A percentile compares a stretch with the other conserved stretches of the same genome.
Conservation (phyloP, 1,140 invertebrate genomes). For the Philopotamus ludificatus region DNA sequence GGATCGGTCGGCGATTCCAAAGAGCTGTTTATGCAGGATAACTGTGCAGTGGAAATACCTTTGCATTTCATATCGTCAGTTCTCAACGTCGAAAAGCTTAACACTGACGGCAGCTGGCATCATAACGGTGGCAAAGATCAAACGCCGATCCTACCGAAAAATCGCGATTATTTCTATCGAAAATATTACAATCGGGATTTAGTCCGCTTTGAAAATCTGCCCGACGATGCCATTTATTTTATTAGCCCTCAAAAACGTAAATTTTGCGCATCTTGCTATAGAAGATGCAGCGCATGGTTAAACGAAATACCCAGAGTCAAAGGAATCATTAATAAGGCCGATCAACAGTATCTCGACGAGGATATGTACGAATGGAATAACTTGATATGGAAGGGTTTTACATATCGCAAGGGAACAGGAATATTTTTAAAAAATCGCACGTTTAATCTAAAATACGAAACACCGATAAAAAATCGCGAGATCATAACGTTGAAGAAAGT, state of each 20-base stretch:
- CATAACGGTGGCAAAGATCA: not conserved
- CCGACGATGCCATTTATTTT: not conserved
- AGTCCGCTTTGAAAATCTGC: not conserved
- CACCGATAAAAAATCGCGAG: not conserved
- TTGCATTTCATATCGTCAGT: not conserved
- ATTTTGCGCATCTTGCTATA: not conserved
- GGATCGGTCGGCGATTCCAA: not conserved
- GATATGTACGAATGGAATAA: not conserved
- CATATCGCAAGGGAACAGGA: not conserved
- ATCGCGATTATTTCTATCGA: not conserved
- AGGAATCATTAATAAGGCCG: not conserved
- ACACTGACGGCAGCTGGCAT: not conserved
- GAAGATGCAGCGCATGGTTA: not conserved
- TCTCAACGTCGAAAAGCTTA: not conserved
- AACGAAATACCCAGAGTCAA: not conserved
- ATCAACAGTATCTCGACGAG: not conserved
- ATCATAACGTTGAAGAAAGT: not conserved
- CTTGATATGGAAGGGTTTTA: not conserved
- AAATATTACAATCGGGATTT: not conserved
- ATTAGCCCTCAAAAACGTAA: not conserved
- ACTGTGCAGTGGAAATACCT: not conserved
- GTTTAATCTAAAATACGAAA: not conserved
- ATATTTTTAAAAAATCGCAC: not conserved
- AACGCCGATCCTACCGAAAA: not conserved
- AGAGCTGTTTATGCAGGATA: not conserved